phyloP scores from a whole-genome alignment of 2,888 invertebrate genomes.

The Agriopis leucophaearia region DNA sequence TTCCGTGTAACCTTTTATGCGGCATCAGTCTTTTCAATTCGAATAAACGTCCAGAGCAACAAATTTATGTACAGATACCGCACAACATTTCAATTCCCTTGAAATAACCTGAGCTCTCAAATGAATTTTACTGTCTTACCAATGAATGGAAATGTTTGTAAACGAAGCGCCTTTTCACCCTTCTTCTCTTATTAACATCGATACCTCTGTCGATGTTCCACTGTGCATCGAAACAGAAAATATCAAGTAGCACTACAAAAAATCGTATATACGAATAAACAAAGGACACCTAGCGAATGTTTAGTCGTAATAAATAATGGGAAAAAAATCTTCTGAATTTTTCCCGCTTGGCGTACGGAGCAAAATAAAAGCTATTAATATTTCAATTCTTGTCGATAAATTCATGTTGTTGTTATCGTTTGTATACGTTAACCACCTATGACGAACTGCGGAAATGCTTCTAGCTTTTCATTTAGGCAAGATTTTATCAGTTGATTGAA shows the following conservation, averaged over 20 bases:
- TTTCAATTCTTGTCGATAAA: constrained; percentile 37
- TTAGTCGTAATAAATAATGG: constrained; percentile 49
- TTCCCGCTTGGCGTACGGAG: constrained; percentile 25
- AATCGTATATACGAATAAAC: constrained; percentile 49
- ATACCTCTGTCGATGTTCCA: constrained; percentile 60
- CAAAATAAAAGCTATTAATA: constrained; percentile 41
- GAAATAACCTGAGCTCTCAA: constrained; percentile 31
- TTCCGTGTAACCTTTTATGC: not conserved
- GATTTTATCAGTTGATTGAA: constrained; percentile 12
- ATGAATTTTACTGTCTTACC: constrained; percentile 41
- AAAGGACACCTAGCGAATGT: constrained; percentile 53
- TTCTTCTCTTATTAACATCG: constrained; percentile 64
- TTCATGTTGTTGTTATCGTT: constrained; percentile 34
- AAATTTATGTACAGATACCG: constrained; percentile 10
- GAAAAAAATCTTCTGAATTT: constrained; percentile 33
- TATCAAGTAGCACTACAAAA: constrained; percentile 51
- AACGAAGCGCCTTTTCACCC: constrained; percentile 62
- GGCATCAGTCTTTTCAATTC: constrained; percentile 17
- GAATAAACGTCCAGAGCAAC: constrained; percentile 1
- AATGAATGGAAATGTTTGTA: constrained; percentile 70
- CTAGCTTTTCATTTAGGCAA: constrained; percentile 15
- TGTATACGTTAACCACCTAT: constrained; percentile 28
- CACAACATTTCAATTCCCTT: constrained; percentile 27
- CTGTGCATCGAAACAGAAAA: constrained; percentile 61
- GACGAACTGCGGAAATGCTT: constrained; percentile 21